These are phyloP conservation scores for Asarcornis scutulata DNA, from an alignment of 2,113 vertebrate species.

Conservation along the genomic window DNA sequence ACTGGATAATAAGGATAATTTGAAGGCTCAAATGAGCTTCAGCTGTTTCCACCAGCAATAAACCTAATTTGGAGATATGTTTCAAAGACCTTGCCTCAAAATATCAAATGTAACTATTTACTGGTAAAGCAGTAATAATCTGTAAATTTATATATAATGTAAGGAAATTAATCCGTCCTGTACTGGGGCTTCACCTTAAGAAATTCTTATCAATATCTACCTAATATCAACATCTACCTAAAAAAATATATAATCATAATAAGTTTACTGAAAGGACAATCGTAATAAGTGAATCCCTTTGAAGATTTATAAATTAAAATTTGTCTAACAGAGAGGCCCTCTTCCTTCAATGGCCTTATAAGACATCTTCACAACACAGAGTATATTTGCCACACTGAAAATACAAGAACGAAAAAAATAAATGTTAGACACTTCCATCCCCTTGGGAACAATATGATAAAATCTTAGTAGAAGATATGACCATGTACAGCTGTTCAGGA, in stretches of 20 bases:
- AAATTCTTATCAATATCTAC: background rate
- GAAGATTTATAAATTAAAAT: background rate
- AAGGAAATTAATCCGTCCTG: background rate
- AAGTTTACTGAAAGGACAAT: background rate
- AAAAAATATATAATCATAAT: background rate
- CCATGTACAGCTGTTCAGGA: background rate
- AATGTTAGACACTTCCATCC: background rate
- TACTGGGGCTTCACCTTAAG: background rate
- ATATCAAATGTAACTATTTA: background rate
- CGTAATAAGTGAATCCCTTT: background rate
- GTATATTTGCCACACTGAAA: background rate
- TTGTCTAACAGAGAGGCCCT: fast-evolving
- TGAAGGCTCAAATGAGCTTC: background rate
- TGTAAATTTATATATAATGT: background rate
- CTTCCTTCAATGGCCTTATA: background rate
- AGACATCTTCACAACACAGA: background rate
- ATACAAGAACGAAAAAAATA: background rate
- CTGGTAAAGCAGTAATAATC: background rate
- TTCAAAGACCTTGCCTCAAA: background rate
- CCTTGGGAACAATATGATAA: background rate
- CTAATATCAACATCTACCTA: background rate
- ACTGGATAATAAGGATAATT: background rate
- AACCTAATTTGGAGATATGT: background rate
- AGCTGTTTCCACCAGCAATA: background rate
- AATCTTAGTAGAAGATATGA: background rate